phyloP scores from a whole-genome alignment of 1,140 invertebrate genomes.

The Drosophila orena region DNA sequence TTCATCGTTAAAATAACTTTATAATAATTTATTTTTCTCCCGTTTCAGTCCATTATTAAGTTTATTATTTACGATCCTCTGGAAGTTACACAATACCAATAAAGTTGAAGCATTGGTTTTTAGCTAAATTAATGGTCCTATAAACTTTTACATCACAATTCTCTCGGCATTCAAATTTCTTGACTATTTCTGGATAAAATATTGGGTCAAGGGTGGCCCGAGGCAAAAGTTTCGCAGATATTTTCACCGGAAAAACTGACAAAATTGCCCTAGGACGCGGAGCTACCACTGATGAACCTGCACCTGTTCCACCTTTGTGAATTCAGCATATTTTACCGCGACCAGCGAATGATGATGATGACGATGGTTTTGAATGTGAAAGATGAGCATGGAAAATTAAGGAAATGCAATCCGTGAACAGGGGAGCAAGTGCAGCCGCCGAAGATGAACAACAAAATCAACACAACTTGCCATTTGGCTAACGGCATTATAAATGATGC shows the following conservation, averaged over 20 bases:
- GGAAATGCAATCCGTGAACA: constrained; percentile 63
- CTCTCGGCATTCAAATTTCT: too few species aligned
- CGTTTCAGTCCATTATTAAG: not conserved
- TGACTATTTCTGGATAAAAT: not conserved
- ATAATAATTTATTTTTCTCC: not conserved
- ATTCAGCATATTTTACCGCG: constrained; percentile 49
- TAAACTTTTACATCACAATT: too few species aligned
- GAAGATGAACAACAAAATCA: constrained; percentile 74
- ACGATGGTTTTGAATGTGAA: constrained; percentile 55
- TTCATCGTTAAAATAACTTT: not conserved
- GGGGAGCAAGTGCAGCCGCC: constrained; percentile 17
- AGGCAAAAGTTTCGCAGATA: constrained; percentile 10
- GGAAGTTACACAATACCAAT: not conserved
- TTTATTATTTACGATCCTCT: not conserved
- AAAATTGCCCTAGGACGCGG: constrained; percentile 8
- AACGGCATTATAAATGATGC: constrained; percentile 80
- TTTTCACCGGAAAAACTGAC: constrained; percentile 10
- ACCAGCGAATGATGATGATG: constrained; percentile 45
- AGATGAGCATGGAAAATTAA: constrained; percentile 77
- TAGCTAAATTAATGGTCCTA: not conserved
- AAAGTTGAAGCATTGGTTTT: not conserved
- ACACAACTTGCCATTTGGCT: constrained; percentile 66
- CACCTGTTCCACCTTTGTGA: constrained; percentile 55
- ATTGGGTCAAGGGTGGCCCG: constrained; percentile 25
- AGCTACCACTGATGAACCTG: constrained; percentile 29